These are phyloP conservation scores for Aphelocoma californica DNA, from an alignment of 2,797 vertebrate species.

Conservation along the genomic window DNA sequence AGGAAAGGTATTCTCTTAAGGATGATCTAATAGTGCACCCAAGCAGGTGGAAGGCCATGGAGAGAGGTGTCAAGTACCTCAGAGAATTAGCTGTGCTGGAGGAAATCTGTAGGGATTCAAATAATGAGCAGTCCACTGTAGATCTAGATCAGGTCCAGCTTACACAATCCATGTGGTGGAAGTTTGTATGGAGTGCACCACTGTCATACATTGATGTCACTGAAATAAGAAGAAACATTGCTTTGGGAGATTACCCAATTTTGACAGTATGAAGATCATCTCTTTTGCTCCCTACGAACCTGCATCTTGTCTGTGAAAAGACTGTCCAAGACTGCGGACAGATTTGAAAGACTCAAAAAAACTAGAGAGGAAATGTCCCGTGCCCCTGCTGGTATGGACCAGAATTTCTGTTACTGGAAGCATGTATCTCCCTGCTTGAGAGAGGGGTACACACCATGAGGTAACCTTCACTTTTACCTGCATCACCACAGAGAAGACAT, in stretches of 20 bases:
- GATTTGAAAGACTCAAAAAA: background rate
- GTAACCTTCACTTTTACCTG: background rate
- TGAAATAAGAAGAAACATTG: background rate
- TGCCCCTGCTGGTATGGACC: background rate
- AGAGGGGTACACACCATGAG: background rate
- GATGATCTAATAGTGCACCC: background rate
- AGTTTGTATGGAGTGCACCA: background rate
- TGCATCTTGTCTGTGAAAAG: background rate
- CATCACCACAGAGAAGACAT: background rate
- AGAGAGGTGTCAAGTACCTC: background rate
- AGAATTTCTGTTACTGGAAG: no score
- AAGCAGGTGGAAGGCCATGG: background rate
- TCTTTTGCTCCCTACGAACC: background rate
- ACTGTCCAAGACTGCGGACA: background rate
- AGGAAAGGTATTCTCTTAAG: background rate
- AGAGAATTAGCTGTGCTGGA: background rate
- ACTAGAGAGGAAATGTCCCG: background rate
- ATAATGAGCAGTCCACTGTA: background rate
- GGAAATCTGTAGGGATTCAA: background rate
- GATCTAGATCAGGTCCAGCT: background rate
- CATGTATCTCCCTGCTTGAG: background rate
- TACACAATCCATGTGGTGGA: background rate
- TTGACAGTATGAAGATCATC: background rate
- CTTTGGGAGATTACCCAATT: background rate
- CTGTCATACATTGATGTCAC: background rate